phyloP scores from a whole-genome alignment of 2,888 invertebrate genomes.

The Taenaris catops region DNA sequence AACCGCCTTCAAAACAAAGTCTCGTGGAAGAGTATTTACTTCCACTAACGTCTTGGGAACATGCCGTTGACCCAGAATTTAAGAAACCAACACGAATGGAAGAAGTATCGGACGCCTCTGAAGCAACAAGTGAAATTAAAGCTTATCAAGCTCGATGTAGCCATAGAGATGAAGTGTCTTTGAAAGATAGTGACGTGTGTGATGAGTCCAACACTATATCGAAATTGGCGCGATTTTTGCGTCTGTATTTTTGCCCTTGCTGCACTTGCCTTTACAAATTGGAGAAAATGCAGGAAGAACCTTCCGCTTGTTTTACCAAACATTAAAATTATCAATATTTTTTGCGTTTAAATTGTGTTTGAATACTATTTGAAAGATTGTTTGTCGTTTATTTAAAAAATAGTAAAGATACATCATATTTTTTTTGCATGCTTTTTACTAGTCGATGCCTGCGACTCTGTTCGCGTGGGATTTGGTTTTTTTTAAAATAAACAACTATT shows the following conservation, averaged over 20 bases:
- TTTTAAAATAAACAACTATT: no score
- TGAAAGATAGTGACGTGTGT: conserved; percentile 34
- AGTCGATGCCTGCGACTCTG: no score
- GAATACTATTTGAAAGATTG: background rate
- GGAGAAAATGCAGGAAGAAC: conserved; percentile 50
- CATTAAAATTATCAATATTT: background rate
- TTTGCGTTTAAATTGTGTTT: background rate
- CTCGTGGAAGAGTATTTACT: conserved; percentile 71
- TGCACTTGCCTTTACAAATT: conserved; percentile 63
- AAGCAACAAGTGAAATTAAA: conserved; percentile 6
- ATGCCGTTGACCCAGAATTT: conserved; percentile 30
- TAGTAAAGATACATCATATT: background rate
- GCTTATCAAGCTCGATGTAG: conserved; percentile 4
- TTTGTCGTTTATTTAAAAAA: conserved; percentile 1
- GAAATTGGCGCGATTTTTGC: conserved; percentile 57
- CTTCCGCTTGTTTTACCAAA: conserved; percentile 30
- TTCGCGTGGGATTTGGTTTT: no score
- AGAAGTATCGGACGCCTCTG: background rate
- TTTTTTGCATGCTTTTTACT: background rate
- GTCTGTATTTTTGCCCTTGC: conserved; percentile 68
- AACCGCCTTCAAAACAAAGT: conserved; percentile 53
- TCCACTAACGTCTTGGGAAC: conserved; percentile 80
- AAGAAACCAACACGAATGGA: conserved; percentile 23
- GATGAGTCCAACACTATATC: conserved; percentile 43
- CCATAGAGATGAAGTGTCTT: conserved; percentile 11